phyloP scores from a whole-genome alignment of 2,888 invertebrate genomes.

The Coelogynopora nodosa region DNA sequence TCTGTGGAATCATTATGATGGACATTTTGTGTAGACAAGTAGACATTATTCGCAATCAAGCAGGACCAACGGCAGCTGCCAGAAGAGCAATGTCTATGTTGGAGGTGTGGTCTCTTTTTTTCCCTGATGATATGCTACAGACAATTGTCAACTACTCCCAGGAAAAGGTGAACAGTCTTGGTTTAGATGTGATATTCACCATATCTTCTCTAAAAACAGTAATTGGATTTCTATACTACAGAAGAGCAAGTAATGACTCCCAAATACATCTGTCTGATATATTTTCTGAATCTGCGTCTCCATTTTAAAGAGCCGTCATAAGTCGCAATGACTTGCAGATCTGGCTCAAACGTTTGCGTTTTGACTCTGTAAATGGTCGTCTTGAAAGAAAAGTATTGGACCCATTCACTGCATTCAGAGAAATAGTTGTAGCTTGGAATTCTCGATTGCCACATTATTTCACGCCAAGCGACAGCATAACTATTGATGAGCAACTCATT shows the following conservation, averaged over 20 bases:
- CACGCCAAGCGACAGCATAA: background rate
- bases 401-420: background rate
- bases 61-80: conserved; percentile 9
- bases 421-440: background rate
- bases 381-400: background rate
- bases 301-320: background rate
- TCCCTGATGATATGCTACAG: conserved; percentile 21
- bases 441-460: background rate
- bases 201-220: background rate
- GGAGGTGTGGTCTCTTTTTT: background rate
- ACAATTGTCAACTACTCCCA: conserved; percentile 3
- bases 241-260: conserved; percentile 1
- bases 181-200: background rate
- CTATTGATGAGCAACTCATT: conserved; percentile 6
- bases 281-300: background rate
- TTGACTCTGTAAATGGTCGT: background rate
- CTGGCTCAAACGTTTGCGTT: conserved; percentile 3
- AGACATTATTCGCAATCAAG: background rate
- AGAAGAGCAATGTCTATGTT: background rate
- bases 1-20: too few relatives aligned
- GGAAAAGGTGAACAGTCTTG: background rate
- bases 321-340: conserved; percentile 15
- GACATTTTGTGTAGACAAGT: background rate
- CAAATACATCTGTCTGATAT: background rate
- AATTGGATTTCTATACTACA: conserved; percentile 7